Conservation (phyloP, 2,888 invertebrate genomes). For the Archips crataeganus region DNA sequence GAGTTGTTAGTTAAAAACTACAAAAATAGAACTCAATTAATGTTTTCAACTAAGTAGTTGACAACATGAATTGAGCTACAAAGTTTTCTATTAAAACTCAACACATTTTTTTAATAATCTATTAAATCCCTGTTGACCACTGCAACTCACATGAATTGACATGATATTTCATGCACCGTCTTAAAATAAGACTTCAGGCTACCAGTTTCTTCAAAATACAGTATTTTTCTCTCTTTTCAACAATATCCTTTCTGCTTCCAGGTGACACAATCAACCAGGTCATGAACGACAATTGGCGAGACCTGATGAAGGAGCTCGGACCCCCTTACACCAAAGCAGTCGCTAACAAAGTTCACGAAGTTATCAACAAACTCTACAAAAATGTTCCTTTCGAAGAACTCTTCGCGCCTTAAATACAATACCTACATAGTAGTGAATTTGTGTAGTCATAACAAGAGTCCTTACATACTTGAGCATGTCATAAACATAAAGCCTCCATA, state of each 20-base stretch:
- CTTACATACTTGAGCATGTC: too few species aligned
- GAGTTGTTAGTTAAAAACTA: too few species aligned
- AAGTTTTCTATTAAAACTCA: too few species aligned
- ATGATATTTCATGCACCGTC: background rate
- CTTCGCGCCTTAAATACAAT: constrained; percentile 32
- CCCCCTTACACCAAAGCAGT: constrained; percentile 45
- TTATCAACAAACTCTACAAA: constrained; percentile 46
- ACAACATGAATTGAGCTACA: too few species aligned
- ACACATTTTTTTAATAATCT: too few species aligned
- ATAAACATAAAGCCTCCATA: too few species aligned
- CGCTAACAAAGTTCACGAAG: constrained; percentile 44
- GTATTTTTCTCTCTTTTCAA: background rate
- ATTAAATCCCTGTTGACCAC: too few species aligned
- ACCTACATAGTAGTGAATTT: background rate
- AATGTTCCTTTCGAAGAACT: constrained; percentile 45
- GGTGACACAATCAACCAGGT: constrained; percentile 49
- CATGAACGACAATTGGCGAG: constrained; percentile 50
- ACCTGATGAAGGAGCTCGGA: constrained; percentile 48
- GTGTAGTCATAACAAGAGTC: background rate
- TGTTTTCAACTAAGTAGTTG: too few species aligned
- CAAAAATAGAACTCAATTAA: too few species aligned
- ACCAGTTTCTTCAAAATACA: too few species aligned
- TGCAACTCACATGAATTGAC: too few species aligned
- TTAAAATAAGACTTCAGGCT: too few species aligned
- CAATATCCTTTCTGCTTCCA: constrained; percentile 35